Evolutionary conservation across 2,888 invertebrate species (phyloP), one percentile per base, ranked within the genome.

Genomic region (Aphrophora alni): DNA sequence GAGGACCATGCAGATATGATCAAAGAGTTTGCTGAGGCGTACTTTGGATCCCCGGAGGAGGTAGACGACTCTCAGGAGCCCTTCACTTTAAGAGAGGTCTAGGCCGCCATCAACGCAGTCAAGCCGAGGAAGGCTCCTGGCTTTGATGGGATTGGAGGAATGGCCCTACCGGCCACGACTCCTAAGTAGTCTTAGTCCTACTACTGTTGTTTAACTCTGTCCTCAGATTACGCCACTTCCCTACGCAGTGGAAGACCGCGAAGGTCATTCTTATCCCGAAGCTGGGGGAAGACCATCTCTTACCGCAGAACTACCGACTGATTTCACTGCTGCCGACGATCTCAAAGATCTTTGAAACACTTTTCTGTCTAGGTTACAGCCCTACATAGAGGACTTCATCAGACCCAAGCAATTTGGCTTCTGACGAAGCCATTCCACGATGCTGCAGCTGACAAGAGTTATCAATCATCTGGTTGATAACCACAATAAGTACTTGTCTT

Each of bases 241-340:
- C 86, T 5, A 38, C 75, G 10, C 51, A 25, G 25, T 85, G 84
- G 85, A 87, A 85, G 33, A 33, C 33, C 8, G 33, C 33, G 33
- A 33, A 33, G 33, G 8, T 33, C 8, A 83, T 85, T 8, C 75
- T 84, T 24, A 80, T 86, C 25, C 84, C 75, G 0, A 86, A 86
- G 82, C 83, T 85, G 3, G 83, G 82, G 25, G 86, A 86, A 82
- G 75, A 79, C 14, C 79, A 76, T 5, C 51, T 25, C 12, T 24
- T 77, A 44, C 79, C 84, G 8, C 74, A 14, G 33, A 85, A 81
- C 51, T 86, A 86, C 75, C 73, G 85, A 38, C 85, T 86, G 1
- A 85, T 86, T 17, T 83, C 84, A n/a, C 83, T 86, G 0, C 83
- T 86, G 3, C 75, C 81, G 33, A 33, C 8, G 33, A 21, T 27